Conservation (phyloP, 2,113 vertebrate species). For the Phoenicopterus ruber region DNA sequence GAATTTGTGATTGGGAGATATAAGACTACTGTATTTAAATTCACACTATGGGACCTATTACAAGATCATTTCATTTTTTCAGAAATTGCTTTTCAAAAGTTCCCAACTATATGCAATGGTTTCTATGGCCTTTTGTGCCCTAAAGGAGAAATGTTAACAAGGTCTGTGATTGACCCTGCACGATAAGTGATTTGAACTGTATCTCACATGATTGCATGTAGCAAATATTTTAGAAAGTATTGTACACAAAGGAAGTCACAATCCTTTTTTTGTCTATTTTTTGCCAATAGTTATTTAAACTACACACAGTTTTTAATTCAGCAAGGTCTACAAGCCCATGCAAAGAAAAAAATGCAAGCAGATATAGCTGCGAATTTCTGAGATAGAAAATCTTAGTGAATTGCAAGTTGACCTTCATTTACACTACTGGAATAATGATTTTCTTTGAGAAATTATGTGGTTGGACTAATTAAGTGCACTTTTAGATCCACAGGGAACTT, state of each 20-base stretch:
- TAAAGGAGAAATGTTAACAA: background rate
- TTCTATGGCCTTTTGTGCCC: background rate
- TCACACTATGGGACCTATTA: background rate
- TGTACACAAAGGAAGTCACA: background rate
- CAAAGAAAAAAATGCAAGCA: background rate
- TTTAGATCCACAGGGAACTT: background rate
- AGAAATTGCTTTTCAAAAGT: background rate
- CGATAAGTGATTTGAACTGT: background rate
- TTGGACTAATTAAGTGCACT: background rate
- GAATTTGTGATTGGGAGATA: background rate
- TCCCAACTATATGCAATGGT: background rate
- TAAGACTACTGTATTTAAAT: background rate
- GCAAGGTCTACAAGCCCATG: background rate
- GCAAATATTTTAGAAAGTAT: background rate
- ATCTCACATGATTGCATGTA: background rate
- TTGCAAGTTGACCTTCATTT: background rate
- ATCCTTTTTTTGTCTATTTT: background rate
- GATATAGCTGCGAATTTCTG: background rate
- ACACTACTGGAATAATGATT: background rate
- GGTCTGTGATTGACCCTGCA: background rate
- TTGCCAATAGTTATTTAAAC: background rate
- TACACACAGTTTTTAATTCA: background rate
- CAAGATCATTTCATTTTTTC: background rate
- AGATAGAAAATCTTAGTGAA: background rate
- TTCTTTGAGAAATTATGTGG: background rate